Conservation (phyloP, 2,888 invertebrate species). For the Agrilus mali region DNA sequence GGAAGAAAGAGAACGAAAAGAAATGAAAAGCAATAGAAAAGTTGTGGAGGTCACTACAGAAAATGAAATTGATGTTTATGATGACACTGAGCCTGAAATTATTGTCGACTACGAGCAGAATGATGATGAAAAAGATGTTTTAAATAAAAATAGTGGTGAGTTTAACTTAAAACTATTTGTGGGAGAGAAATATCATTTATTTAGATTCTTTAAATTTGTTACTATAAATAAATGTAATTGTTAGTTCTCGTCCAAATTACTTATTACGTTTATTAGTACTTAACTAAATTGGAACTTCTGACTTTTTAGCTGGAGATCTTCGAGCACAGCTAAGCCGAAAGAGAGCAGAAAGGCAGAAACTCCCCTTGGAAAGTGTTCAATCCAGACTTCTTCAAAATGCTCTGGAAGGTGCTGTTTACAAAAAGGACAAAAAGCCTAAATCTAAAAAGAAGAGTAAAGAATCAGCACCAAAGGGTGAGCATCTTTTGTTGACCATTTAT, state of each 20-base stretch:
- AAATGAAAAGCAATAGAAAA: slow-evolving; percentile 6
- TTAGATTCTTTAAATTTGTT: no score
- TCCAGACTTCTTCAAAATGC: slow-evolving; percentile 40
- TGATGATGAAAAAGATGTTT: slow-evolving; percentile 11
- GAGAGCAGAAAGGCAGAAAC: slow-evolving; percentile 36
- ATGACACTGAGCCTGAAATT: slow-evolving; percentile 19
- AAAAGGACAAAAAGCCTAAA: slow-evolving; percentile 27
- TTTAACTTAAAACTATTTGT: no score
- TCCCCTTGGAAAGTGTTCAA: slow-evolving; percentile 30
- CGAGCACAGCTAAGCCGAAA: slow-evolving; percentile 41
- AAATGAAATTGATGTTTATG: slow-evolving; percentile 8
- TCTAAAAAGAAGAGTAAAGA: slow-evolving; percentile 21
- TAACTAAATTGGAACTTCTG: not conserved
- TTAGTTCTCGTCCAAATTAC: no score
- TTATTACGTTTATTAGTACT: no score
- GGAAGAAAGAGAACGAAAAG: slow-evolving; percentile 6
- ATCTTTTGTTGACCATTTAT: not conserved
- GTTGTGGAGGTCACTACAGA: slow-evolving; percentile 8
- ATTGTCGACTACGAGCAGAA: slow-evolving; percentile 22
- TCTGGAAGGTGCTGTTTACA: slow-evolving; percentile 39
- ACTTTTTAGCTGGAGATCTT: slow-evolving; percentile 31
- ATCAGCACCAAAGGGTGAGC: slow-evolving; percentile 18
- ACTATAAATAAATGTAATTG: no score
- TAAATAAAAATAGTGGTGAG: slow-evolving; percentile 18
- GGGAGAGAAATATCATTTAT: no score